A percentile compares a stretch with the other conserved stretches of the same genome.
Evolutionary conservation across 1,140 invertebrate species (phyloP).

Genomic region (Cepaea nemoralis): DNA sequence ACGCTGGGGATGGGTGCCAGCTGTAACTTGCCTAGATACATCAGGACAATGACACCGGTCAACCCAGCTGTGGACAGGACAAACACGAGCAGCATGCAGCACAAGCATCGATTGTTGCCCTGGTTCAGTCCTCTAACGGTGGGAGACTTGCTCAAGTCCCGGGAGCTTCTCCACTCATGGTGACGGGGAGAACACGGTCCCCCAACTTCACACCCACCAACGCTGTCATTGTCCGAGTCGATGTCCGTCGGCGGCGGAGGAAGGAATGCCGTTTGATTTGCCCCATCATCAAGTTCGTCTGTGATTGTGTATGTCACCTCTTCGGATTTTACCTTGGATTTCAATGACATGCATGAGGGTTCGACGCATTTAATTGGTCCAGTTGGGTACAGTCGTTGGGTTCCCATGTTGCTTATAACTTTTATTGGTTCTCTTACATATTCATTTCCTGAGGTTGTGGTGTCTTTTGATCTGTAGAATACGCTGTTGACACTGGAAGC

Average conservation of each 20-base stretch:
- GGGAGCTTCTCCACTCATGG: slow-evolving; percentile 24
- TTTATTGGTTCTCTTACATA: slow-evolving; percentile 32
- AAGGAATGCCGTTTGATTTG: slow-evolving; percentile 31
- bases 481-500: slow-evolving; percentile 33
- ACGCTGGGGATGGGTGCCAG: slow-evolving; percentile 31
- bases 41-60: slow-evolving; percentile 17
- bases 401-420: neutral
- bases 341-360: slow-evolving; percentile 11
- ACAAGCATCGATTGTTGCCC: slow-evolving; percentile 31
- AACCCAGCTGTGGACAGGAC: slow-evolving; percentile 32
- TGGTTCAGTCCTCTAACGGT: slow-evolving; percentile 7
- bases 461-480: slow-evolving; percentile 17
- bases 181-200: slow-evolving; percentile 35
- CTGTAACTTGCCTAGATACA: slow-evolving; percentile 33
- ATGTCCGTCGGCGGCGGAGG: slow-evolving; percentile 36
- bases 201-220: slow-evolving; percentile 31
- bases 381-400: slow-evolving; percentile 13
- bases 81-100: slow-evolving; percentile 39
- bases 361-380: neutral
- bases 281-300: slow-evolving; percentile 29
- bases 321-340: slow-evolving; percentile 23
- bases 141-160: slow-evolving; percentile 36
- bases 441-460: neutral
- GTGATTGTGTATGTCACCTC: slow-evolving; percentile 33
- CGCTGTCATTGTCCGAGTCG: slow-evolving; percentile 34